Evolutionary conservation across 1,140 invertebrate species (phyloP), one percentile per base, ranked within the genome.

Genomic region (Drosophila tsacasi): DNA sequence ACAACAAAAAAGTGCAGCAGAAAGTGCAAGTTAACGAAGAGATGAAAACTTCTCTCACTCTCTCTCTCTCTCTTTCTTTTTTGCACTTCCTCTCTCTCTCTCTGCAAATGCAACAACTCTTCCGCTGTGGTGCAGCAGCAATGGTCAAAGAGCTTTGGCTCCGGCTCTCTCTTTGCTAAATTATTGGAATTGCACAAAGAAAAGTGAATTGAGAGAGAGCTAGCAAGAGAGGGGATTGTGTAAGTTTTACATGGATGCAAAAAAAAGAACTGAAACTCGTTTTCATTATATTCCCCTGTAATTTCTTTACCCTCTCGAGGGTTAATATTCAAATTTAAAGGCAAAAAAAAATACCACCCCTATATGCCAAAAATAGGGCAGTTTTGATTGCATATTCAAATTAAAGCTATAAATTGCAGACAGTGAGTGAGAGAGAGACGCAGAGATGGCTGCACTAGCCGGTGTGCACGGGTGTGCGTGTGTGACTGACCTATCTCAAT

Each of bases 401-500:
- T 55, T 47, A 46, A 66, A 86, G 83, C 83, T 76, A 55, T 71
- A 55, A 58, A 39, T 72, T 80, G 69, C 76, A 60, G n/a, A 12
- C 35, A 55, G 54, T 23, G 54, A 23, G 35, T 37, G 19, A 3
- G 2, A 17, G 30, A 32, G 50, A 32, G 52, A 37, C 32, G 27
- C 50, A 72, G 76, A 83, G 64, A 71, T 50, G 81, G 78, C 68
- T 73, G 50, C 72, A 63, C 76, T 65, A 61, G 25, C 13, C 6
- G 13, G 78, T 69, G 78, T 69, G 81, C 39, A 68, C 71, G 39
- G 81, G 46, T 80, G 71, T 49, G 71, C 44, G 63, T 90, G 73
- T 92, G 90, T 91, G 90, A 91, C 90, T 91, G 90, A 91, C 90
- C 90, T 91, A 91, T 90, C 90, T 92, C 90, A 91, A 91, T 91